Evolutionary conservation across 2,797 vertebrate genomes (phyloP).

Genomic region (Neosilurus mollespiculum): DNA sequence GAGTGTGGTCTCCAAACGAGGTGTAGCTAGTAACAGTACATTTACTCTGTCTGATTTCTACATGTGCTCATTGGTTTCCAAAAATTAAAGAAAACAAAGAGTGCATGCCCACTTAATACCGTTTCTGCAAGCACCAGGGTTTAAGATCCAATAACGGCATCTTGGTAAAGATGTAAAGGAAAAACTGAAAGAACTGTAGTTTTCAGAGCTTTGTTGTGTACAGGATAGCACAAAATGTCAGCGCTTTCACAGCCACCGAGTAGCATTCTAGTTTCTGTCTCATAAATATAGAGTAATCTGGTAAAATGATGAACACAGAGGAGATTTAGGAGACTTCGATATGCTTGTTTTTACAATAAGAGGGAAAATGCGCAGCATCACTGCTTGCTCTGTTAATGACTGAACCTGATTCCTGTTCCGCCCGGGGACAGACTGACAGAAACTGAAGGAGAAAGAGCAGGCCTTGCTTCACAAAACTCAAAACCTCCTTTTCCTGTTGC

Average conservation of each 20-base stretch:
- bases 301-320: not conserved
- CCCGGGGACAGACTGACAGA: not conserved
- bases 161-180: not conserved
- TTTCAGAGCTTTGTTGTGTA: not conserved
- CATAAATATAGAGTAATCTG: not conserved
- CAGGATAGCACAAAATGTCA: not conserved
- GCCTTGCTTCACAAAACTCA: slow-evolving; percentile 24
- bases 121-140: not conserved
- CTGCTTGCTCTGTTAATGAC: not conserved
- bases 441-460: slow-evolving; percentile 8
- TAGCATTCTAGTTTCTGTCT: not conserved
- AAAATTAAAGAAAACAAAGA: no score
- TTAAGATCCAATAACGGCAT: not conserved
- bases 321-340: not conserved
- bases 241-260: not conserved
- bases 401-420: not conserved
- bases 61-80: no score
- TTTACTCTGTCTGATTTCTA: no score
- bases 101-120: no score
- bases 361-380: not conserved
- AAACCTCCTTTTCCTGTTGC: slow-evolving; percentile 37
- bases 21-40: no score
- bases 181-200: not conserved
- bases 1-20: no score
- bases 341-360: not conserved